These are phyloP conservation scores for Gymnodraco acuticeps DNA, from an alignment of 2,797 vertebrate genomes.

Conservation along the genomic window DNA sequence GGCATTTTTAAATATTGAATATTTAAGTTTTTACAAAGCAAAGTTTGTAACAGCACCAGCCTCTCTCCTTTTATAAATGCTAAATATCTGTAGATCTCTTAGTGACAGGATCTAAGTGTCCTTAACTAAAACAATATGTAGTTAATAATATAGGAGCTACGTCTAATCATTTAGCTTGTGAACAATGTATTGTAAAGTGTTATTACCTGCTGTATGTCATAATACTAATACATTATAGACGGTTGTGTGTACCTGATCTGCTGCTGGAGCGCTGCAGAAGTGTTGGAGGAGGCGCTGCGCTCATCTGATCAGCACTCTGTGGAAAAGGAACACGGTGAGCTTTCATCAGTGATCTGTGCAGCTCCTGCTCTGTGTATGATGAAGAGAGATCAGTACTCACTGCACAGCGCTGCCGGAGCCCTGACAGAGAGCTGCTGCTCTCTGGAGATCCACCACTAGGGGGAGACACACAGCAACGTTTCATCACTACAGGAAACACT, in stretches of 20 bases:
- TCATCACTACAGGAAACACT: not conserved
- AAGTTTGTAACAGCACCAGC: not conserved
- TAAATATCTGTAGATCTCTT: not conserved
- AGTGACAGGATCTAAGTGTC: not conserved
- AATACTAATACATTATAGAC: not conserved
- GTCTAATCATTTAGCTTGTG: not conserved
- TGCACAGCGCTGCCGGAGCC: constrained; percentile 76
- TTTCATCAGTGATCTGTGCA: not conserved
- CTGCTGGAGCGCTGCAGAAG: constrained; percentile 75
- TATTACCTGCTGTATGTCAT: not conserved
- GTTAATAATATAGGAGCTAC: not conserved
- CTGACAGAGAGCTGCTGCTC: constrained; percentile 53
- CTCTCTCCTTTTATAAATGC: not conserved
- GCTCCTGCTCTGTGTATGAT: not conserved
- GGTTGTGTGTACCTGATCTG: constrained; percentile 69
- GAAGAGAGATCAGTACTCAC: constrained; percentile 69
- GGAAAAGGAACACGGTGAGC: not conserved
- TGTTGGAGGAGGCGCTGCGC: not conserved
- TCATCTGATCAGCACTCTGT: constrained; percentile 83
- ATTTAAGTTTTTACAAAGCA: too few species aligned
- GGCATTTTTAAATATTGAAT: too few species aligned
- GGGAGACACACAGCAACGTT: constrained; percentile 69
- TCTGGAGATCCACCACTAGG: constrained; percentile 83
- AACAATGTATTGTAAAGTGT: not conserved
- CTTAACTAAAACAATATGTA: not conserved